Evolutionary conservation across 2,888 invertebrate species (phyloP), one percentile per base, ranked within the genome.

Genomic region (Melanophora roralis): DNA sequence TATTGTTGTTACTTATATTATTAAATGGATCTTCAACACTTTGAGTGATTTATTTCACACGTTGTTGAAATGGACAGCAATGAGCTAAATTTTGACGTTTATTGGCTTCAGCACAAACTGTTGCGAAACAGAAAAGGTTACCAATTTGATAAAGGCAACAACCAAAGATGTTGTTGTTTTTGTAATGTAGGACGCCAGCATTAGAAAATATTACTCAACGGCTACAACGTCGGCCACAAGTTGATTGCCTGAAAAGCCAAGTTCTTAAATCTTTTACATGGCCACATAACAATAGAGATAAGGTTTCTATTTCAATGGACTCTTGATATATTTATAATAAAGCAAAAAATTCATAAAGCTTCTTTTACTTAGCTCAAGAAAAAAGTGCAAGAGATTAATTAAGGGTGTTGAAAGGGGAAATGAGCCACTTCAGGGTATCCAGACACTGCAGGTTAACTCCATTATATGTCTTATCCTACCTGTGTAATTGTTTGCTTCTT

Each of bases 21-120:
- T 82, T 82, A 82, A 87, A 87, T 87, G 88, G 86, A 86, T 87
- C 86, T 82, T 86, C 87, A 86, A 86, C 86, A 88, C 86, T 87
- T 86, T 87, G 87, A 87, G 87, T 87, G 88, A 89, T 88, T 88
- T 89, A 88, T 88, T 88, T 88, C 89, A 88, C 89, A 89, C 88
- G 88, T 89, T 89, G 88, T 88, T 88, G 88, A 88, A 88, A 89
- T 88, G 88, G 88, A 89, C 87, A 88, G 87, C 87, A 87, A 87
- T 88, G 87, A 86, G 87, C 87, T 83, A 86, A 87, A 86, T 87
- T 87, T 87, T 87, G 88, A 87, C 88, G 88, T 87, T 87, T 87
- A 87, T 88, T 87, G n/a, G 87, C 76, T 73, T 36, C 86, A 85
- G 86, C 86, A 79, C 82, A 82, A 82, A 79, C 73, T 78, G 69